Evolutionary conservation across 2,797 vertebrate species (phyloP), one percentile per base, ranked within the genome.

Genomic region (Ctenopoma kingsleyae): DNA sequence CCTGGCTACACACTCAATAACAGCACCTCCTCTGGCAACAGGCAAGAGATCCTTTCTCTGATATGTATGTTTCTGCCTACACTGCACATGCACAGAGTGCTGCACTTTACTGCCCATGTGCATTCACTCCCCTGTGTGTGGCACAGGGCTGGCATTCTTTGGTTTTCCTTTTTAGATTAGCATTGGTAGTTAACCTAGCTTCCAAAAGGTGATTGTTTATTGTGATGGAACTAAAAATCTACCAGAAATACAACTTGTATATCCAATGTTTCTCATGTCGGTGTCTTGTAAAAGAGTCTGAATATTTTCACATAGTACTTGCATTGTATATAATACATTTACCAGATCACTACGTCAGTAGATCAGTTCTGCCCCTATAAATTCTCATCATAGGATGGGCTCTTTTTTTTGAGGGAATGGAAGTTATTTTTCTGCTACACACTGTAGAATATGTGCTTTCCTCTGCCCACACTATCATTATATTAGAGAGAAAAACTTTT

Each of bases 1-100:
- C 94, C 95, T 53, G 84, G 94, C 78, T 97, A 96, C 93, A 93
- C 95, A 62, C 92, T 97, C 73, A 98, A 95, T 87, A 96, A 95
- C 94, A 96, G 95, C 90, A 91, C 95, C 81, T 93, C 95, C 74
- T 88, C 95, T 87, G 93, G 95, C 89, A 97, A 92, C 91, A 94
- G 94, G 94, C 84, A 86, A 79, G 90, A 32, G 35, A 41, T 64
- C 1, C 35, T 11, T 44, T 53, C 35, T 23, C 6, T 40, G 19
- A 20, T 47, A 22, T 47, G 4, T 22, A 56, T 67, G 20, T 1
- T 23, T 17, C 17, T 53, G 13, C 8, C n/a, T 17, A n/a, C 8
- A 5, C 4, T 22, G 27, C 11, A 6, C 19, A 4, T 55, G 10
- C 16, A 47, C 11, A 55, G 16, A 30, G 8, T 32, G n/a, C 16